Percentiles rank a stretch among this genome's conserved stretches.
phyloP scores from a whole-genome alignment of 2,797 vertebrate species.

The Gila robusta region DNA sequence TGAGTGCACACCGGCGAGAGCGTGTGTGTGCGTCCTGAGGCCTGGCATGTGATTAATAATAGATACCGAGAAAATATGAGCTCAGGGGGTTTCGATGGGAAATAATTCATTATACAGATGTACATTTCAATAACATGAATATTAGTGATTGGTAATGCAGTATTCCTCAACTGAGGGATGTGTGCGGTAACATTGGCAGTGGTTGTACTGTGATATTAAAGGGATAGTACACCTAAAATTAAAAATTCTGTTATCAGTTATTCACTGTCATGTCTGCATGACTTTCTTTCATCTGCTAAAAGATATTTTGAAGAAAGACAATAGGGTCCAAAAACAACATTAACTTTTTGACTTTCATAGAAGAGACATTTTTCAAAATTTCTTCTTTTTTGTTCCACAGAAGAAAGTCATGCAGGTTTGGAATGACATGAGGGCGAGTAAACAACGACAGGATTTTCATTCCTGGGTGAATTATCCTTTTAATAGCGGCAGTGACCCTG shows the following conservation, averaged over 20 bases:
- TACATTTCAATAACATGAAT: slow-evolving; percentile 38
- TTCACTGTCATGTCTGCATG: not conserved
- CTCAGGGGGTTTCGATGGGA: slow-evolving; percentile 11
- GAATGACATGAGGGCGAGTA: not conserved
- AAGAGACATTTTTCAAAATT: not conserved
- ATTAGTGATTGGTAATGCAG: slow-evolving; percentile 32
- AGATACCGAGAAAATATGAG: slow-evolving; percentile 30
- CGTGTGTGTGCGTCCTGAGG: not conserved
- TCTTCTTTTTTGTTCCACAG: not conserved
- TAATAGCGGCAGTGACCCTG: slow-evolving; percentile 43
- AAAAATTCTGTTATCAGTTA: not conserved
- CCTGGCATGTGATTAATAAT: slow-evolving; percentile 37
- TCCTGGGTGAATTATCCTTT: slow-evolving; percentile 13
- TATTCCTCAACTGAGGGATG: slow-evolving; percentile 40
- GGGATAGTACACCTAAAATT: slow-evolving; percentile 5
- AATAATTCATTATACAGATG: slow-evolving; percentile 47
- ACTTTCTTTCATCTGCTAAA: not conserved
- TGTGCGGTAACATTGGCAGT: slow-evolving; percentile 64
- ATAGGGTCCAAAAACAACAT: not conserved
- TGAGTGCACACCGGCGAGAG: slow-evolving; percentile 8
- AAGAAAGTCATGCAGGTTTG: not conserved
- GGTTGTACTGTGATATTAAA: slow-evolving; percentile 68
- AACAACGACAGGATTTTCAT: not conserved
- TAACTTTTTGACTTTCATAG: not conserved
- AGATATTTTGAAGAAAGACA: not conserved